Evolutionary conservation across 2,888 invertebrate species (phyloP), one percentile per base, ranked within the genome.

Genomic region (Platycheirus rosarum): DNA sequence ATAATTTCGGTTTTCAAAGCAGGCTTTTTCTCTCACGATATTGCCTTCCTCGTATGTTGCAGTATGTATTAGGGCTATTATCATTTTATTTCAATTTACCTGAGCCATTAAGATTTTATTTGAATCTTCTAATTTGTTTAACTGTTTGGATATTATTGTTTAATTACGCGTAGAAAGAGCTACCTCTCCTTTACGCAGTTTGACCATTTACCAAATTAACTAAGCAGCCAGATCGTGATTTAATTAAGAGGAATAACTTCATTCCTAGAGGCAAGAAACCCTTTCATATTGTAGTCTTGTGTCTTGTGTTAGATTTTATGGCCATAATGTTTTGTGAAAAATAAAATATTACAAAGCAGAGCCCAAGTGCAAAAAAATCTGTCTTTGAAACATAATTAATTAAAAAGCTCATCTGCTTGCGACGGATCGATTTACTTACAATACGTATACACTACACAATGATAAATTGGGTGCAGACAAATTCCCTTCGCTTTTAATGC

Each of bases 181-280:
- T 57, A 20, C 32, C 37, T 20, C 42, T 55, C 53, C 35, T 46
- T n/a, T n/a, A n/a, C n/a, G 46, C 68, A 4, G 6, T 23, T 60
- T 62, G 53, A 32, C 23, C 26, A 6, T 44, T 53, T n/a, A 35
- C 23, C 40, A 48, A n/a, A 11, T 11, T 2, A 32, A 16, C n/a
- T 13, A 48, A 23, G 26, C 14, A 49, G 26, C 6, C 20, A 13
- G 13, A 60, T 71, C 40, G 23, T 32, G 40, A 46, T 44, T 66
- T 66, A 66, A 78, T 78, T 73, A 78, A 68, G 60, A 40, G 18
- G 68, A 78, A 73, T 46, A 73, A 73, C 60, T 66, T 53, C 9
- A 68, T 35, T 49, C 35, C 49, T 57, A 16, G n/a, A 44, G 65
- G 57, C 35, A 65, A 46, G 32, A 29, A 13, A 35, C n/a, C 57